Conservation (phyloP, 2,113 vertebrate species). For the Nanorana parkeri region DNA sequence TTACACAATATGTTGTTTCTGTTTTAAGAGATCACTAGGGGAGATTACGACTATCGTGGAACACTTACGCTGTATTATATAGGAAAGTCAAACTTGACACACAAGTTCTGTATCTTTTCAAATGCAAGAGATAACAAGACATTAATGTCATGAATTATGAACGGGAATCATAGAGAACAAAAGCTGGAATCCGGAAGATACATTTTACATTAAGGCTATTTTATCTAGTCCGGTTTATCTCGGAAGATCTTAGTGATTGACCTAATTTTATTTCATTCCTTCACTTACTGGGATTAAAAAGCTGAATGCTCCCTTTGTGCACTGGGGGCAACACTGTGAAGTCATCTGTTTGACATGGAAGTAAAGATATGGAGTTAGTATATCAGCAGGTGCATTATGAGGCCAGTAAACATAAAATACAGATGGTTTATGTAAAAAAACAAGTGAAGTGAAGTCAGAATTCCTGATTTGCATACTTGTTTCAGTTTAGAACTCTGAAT, state of each 20-base stretch:
- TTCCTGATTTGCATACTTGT: too few relatives aligned
- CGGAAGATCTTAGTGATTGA: conserved; percentile 61
- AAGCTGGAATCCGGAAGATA: conserved; percentile 62
- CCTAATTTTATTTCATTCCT: conserved; percentile 61
- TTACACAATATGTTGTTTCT: conserved; percentile 45
- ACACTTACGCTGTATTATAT: conserved; percentile 34
- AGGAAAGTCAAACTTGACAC: conserved; percentile 69
- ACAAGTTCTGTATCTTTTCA: conserved; percentile 68
- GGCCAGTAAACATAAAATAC: too few relatives aligned
- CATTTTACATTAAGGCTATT: conserved; percentile 64
- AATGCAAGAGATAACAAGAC: conserved; percentile 62
- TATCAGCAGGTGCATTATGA: background rate
- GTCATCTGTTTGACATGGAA: conserved; percentile 7
- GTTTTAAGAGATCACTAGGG: conserved; percentile 28
- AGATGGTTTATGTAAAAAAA: too few relatives aligned
- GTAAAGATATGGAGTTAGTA: background rate
- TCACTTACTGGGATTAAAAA: conserved; percentile 55
- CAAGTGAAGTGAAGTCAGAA: too few relatives aligned
- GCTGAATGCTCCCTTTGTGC: conserved; percentile 58
- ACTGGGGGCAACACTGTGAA: conserved; percentile 57
- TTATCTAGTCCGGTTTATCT: conserved; percentile 60
- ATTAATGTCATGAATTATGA: conserved; percentile 64
- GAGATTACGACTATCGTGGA: conserved; percentile 27
- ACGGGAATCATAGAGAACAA: conserved; percentile 63
- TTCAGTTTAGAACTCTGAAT: too few relatives aligned